Base-by-base conservation (phyloP, 2,113 vertebrate genomes). In the Pseudopodoces humilis region DNA sequence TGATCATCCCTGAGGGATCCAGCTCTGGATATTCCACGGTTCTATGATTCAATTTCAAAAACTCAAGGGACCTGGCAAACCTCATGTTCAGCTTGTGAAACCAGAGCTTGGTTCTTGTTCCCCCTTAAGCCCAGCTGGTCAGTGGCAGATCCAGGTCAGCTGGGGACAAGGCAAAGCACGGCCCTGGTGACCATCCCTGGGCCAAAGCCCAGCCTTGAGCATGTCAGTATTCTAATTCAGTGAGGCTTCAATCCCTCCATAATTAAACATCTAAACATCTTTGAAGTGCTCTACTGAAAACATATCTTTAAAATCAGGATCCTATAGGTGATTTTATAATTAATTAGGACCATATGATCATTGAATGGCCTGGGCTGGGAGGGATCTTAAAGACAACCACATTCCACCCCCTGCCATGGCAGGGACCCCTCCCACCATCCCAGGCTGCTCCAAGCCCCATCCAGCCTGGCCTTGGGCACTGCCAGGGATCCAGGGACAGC, bases 41-140 rank as follows among this genome's bases (percentile, higher is more conserved):
- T 50, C 52, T 35, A 0, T 9, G 3, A 50, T 37, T 50, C 35
- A 15, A 9, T 33, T 39, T 62, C 13, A n/a, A 41, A 41, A 79
- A 46, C 43, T 50, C 15, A 39, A 58, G 41, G 21, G 9, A 18
- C 15, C 10, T 43, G 50, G 59, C 20, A 88, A 44, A 60, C 1
- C 25, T 19, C 2, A 0, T 15, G 37, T 35, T 59, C 27, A 35
- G 21, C 39, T 59, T 46, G 35, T 21, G 62, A 58, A 91, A 44
- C 5, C 65, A 53, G 37, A 75, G 47, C 6, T 14, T 63, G 80
- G 41, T 20, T 77, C 46, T 56, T 30, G 8, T 10, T 92, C 46
- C 28, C 64, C 11, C 25, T 17, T 5, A 23, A 11, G 25, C 10
- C 9, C 2, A 2, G 8, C 39, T 28, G 23, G n/a, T 0, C 31